Percentiles rank a stretch among this genome's conserved stretches.
Evolutionary conservation across 2,888 invertebrate species (phyloP).

Genomic region (Polia nebulosa): DNA sequence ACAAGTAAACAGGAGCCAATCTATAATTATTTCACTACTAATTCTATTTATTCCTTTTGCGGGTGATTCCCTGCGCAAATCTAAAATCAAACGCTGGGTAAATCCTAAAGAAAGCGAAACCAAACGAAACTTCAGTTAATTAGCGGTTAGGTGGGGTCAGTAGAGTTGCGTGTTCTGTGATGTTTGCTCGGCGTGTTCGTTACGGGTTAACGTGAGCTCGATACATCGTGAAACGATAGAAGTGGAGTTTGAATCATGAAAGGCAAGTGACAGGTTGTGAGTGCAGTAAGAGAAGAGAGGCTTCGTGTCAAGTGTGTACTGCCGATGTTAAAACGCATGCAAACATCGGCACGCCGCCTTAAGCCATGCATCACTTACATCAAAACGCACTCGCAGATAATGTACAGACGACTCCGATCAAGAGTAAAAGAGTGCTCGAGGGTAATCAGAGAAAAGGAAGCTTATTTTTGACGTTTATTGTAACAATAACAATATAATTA

Average conservation of each 20-base stretch:
- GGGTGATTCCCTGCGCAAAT: conserved; percentile 70
- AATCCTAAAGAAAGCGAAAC: conserved; percentile 75
- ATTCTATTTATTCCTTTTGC: conserved; percentile 70
- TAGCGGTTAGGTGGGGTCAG: conserved; percentile 64
- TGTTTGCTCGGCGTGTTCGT: conserved; percentile 71
- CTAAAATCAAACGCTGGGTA: conserved; percentile 66
- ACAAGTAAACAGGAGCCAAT: conserved; percentile 88
- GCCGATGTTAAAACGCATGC: conserved; percentile 84
- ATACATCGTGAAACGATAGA: conserved; percentile 70
- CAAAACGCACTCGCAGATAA: conserved; percentile 78
- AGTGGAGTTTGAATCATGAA: conserved; percentile 72
- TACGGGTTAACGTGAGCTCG: conserved; percentile 64
- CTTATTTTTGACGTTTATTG: conserved; percentile 87
- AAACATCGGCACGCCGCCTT: conserved; percentile 82
- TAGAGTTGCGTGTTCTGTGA: conserved; percentile 70
- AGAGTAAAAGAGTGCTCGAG: conserved; percentile 79
- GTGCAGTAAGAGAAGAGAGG: conserved; percentile 76
- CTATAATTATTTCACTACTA: conserved; percentile 79
- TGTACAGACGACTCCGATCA: conserved; percentile 76
- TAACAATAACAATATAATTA: conserved; percentile 88
- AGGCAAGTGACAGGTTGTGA: conserved; percentile 66
- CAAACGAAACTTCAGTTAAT: conserved; percentile 68
- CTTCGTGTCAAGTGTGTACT: conserved; percentile 72
- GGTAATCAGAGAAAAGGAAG: conserved; percentile 81
- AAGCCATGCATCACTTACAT: conserved; percentile 91